Conservation (phyloP, 2,113 vertebrate species). For the Montifringilla adamsi region DNA sequence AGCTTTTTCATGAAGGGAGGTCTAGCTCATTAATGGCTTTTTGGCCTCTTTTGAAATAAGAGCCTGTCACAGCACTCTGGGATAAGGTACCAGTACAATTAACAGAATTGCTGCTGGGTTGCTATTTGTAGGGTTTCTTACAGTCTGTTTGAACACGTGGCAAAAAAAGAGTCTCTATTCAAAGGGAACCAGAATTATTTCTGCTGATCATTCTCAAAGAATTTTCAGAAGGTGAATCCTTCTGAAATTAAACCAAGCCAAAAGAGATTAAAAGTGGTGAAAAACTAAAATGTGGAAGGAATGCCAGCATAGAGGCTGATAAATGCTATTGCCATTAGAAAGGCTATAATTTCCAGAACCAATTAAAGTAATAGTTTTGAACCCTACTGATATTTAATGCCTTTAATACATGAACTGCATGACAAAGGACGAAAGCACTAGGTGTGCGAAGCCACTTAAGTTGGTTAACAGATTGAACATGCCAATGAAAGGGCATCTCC, state of each 20-base stretch:
- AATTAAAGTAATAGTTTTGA: slow-evolving; percentile 25
- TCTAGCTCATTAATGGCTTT: background rate
- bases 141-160: background rate
- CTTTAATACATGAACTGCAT: background rate
- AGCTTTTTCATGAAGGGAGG: background rate
- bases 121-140: background rate
- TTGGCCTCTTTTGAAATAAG: background rate
- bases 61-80: background rate
- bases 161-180: background rate
- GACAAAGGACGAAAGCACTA: background rate
- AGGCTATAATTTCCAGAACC: background rate
- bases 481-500: background rate
- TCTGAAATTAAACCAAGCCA: background rate
- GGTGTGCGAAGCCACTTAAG: background rate
- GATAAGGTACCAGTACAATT: background rate
- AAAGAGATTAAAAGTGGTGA: background rate
- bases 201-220: background rate
- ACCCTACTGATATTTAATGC: background rate
- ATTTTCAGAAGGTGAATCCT: slow-evolving; percentile 8
- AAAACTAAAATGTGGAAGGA: slow-evolving; percentile 24
- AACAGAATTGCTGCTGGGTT: background rate
- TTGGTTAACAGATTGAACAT: background rate
- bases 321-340: background rate
- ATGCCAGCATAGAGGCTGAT: background rate
- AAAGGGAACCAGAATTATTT: background rate